phyloP scores from a whole-genome alignment of 53 echinoderm and acorn worm species.

The Henricia sp. region DNA sequence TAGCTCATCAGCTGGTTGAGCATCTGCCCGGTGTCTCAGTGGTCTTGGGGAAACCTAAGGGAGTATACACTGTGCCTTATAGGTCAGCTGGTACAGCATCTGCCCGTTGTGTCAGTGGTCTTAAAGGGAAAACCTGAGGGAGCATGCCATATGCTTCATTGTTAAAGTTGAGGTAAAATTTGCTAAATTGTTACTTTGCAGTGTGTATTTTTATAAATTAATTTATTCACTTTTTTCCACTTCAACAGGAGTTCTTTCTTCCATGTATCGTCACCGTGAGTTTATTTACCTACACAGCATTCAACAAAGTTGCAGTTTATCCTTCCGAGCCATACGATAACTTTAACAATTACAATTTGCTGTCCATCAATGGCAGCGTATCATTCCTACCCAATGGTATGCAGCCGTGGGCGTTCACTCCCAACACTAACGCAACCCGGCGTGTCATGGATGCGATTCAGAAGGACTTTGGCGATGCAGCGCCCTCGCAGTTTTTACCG shows the following conservation, averaged over 20 bases:
- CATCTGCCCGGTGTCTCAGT: too few relatives aligned
- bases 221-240: background rate
- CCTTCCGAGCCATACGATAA: background rate
- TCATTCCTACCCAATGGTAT: background rate
- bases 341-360: conserved; percentile 15
- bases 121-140: too few relatives aligned
- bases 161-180: background rate
- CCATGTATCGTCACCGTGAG: conserved; percentile 61
- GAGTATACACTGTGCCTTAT: too few relatives aligned
- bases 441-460: conserved; percentile 16
- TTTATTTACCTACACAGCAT: conserved; percentile 33
- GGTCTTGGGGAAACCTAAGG: too few relatives aligned
- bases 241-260: conserved; percentile 63
- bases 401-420: conserved; percentile 32
- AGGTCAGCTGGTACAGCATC: too few relatives aligned
- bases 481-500: background rate
- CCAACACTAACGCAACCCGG: conserved; percentile 32
- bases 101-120: too few relatives aligned
- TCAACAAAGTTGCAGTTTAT: background rate
- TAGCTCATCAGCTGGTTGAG: too few relatives aligned
- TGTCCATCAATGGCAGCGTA: background rate
- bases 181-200: background rate
- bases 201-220: background rate
- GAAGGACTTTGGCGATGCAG: conserved; percentile 1
- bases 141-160: background rate